Conservation (phyloP, 1,140 invertebrate genomes). For the Drosophila yakuba region DNA sequence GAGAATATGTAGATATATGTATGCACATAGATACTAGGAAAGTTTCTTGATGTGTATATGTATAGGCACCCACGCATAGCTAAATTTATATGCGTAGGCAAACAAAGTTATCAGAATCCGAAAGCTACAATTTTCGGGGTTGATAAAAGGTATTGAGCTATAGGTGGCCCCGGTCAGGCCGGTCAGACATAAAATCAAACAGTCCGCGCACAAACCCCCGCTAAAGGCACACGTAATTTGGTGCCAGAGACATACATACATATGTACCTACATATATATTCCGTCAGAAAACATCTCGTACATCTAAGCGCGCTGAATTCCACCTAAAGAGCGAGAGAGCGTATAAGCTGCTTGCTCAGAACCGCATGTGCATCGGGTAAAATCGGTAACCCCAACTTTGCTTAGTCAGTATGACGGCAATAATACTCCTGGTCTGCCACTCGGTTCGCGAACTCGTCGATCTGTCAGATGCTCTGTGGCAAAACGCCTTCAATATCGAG, state of each 20-base stretch:
- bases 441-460: constrained; percentile 66
- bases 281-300: constrained; percentile 10
- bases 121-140: constrained; percentile 20
- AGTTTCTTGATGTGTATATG: background rate
- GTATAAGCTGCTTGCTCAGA: constrained; percentile 4
- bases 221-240: background rate
- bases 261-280: background rate
- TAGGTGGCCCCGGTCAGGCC: constrained; percentile 17
- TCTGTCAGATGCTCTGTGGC: constrained; percentile 73
- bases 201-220: constrained; percentile 2
- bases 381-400: constrained; percentile 30
- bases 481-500: constrained; percentile 57
- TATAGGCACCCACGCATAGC: background rate
- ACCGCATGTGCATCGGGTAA: constrained; percentile 38
- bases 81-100: background rate
- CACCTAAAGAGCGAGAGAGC: constrained; percentile 21
- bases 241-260: background rate
- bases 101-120: constrained; percentile 20
- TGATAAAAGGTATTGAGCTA: constrained; percentile 22
- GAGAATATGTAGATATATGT: background rate
- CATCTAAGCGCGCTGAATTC: constrained; percentile 8
- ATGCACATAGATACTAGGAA: background rate
- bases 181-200: constrained; percentile 10
- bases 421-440: constrained; percentile 59
- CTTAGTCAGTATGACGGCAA: constrained; percentile 74